Base-by-base conservation (phyloP, 2,888 invertebrate species). In the Macaria notata region DNA sequence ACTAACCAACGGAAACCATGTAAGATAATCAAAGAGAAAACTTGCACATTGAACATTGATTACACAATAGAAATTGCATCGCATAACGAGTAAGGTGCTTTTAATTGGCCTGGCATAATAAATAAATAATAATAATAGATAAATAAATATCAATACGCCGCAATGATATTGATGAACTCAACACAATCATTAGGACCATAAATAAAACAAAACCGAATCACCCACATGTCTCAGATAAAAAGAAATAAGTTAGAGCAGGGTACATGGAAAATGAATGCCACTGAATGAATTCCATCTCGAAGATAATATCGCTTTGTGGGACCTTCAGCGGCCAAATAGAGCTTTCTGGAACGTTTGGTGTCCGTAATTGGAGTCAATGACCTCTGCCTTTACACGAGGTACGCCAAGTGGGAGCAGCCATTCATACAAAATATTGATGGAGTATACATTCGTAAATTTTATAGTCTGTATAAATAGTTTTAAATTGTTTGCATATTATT, bases 211-310 rank as follows among this genome's bases (percentile, higher is more conserved):
- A 69, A 63, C 19, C 59, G 55, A 56, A 44, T 55, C 54, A 55
- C 49, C 36, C 47, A 59, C 49, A 46, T 46, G 48, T 41, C 43
- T 55, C 56, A 56, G 65, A 56, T 52, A 68, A 66, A 69, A 69
- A 68, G 68, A 64, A 66, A 66, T 56, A 61, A 65, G 9, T 31
- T 65, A 47, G 59, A 61, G n/a, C n/a, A n/a, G 51, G 55, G 45
- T 38, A 59, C 46, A 70, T 64, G 64, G 70, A 66, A 70, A 66
- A 68, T 67, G 56, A 71, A 60, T 53, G 55, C 49, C 50, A 54
- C 54, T 51, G 61, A 62, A 66, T 41, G 54, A 68, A 63, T 57
- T 57, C 47, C 38, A 60, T 69, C 53, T 60, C 48, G 50, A 53
- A 61, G 65, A 69, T 68, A 66, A 56, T 49, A 70, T 65, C 49